Evolutionary conservation across 2,888 invertebrate species (phyloP).

Genomic region (Drosophila sordidapex): DNA sequence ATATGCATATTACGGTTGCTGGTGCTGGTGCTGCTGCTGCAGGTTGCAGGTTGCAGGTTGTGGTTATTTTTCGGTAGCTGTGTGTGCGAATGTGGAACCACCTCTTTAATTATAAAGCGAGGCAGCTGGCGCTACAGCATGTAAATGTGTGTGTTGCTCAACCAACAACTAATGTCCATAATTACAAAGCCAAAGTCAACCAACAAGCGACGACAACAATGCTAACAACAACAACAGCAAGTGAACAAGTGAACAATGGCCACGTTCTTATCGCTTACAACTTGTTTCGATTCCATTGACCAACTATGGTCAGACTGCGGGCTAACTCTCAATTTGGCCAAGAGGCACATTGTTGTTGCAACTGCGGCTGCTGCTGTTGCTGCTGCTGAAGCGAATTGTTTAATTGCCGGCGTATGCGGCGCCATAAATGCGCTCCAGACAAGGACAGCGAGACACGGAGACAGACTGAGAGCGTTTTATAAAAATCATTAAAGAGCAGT

Average conservation of each 20-base stretch:
- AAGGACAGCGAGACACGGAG: constrained; percentile 17
- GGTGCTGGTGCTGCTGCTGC: constrained; percentile 5
- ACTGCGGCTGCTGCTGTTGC: constrained; percentile 15
- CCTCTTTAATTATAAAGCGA: constrained; percentile 65
- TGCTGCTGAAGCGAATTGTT: constrained; percentile 65
- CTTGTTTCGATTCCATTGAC: constrained; percentile 79
- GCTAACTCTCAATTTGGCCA: constrained; percentile 70
- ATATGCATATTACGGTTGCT: constrained; percentile 20
- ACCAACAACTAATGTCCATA: constrained; percentile 70
- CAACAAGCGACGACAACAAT: constrained; percentile 72
- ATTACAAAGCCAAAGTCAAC: constrained; percentile 69
- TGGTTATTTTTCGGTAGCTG: constrained; percentile 61
- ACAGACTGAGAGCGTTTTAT: constrained; percentile 44
- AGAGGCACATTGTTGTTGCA: constrained; percentile 64
- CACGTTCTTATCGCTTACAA: constrained; percentile 77
- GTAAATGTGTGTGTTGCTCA: constrained; percentile 62
- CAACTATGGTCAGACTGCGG: constrained; percentile 65
- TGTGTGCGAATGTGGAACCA: constrained; percentile 65
- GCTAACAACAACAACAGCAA: constrained; percentile 51
- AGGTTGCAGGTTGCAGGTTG: constrained; percentile 26
- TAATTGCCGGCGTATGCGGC: constrained; percentile 77
- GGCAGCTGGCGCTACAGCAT: constrained; percentile 57
- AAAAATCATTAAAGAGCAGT: constrained; percentile 57
- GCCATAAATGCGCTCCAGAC: constrained; percentile 71
- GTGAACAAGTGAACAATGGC: constrained; percentile 50